Evolutionary conservation across 30 jellyfish, hydroid and myxozoan genomes (phyloP).

Genomic region (Aurelia coerulea): DNA sequence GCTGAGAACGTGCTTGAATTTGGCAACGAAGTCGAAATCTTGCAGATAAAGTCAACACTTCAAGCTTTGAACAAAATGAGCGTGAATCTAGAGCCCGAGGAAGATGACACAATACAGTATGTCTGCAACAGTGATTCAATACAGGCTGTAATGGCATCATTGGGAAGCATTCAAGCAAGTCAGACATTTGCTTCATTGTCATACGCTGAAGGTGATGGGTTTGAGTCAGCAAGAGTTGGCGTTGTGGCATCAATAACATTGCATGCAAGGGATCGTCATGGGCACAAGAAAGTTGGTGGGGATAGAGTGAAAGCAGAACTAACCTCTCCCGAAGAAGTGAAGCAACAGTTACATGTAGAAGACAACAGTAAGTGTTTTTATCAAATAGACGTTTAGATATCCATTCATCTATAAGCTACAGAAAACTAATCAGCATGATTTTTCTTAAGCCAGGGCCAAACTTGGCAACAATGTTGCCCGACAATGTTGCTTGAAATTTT

Average conservation of each 20-base stretch:
- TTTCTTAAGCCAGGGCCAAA: too few relatives aligned
- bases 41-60: slow-evolving; percentile 89
- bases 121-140: slow-evolving; percentile 79
- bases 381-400: neutral
- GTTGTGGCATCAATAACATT: slow-evolving; percentile 78
- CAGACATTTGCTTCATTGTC: slow-evolving; percentile 97
- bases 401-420: neutral
- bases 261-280: slow-evolving; percentile 97
- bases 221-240: slow-evolving; percentile 96
- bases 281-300: slow-evolving; percentile 85
- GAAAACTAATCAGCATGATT: neutral
- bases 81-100: slow-evolving; percentile 94
- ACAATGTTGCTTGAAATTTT: too few relatives aligned
- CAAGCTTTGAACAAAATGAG: slow-evolving; percentile 71
- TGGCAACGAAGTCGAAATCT: slow-evolving; percentile 96
- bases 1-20: slow-evolving; percentile 92
- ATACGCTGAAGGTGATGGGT: slow-evolving; percentile 98
- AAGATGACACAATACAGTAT: slow-evolving; percentile 97
- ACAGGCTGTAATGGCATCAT: slow-evolving; percentile 82
- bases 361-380: slow-evolving; percentile 82
- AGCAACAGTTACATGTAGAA: slow-evolving; percentile 67
- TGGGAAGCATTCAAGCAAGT: slow-evolving; percentile 93
- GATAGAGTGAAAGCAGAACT: slow-evolving; percentile 89
- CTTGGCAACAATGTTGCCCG: too few relatives aligned
- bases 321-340: slow-evolving; percentile 83